Conservation (phyloP, 2,888 invertebrate genomes). For the Ophion ventricosus region DNA sequence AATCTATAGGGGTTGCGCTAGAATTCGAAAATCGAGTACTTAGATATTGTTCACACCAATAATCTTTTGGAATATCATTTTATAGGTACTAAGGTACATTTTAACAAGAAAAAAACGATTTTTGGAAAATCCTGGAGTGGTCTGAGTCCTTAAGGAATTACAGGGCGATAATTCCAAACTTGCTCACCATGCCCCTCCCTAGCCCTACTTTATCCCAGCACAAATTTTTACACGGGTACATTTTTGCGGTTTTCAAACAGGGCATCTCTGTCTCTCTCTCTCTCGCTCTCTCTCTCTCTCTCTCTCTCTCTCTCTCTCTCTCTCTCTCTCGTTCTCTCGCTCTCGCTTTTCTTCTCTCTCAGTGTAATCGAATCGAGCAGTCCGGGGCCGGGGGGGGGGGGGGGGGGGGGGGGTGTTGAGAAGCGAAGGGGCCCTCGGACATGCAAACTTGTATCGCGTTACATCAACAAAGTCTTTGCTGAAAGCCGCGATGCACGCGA, state of each 20-base stretch:
- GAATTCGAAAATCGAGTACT: no score
- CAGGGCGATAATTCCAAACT: no score
- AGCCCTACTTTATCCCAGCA: no score
- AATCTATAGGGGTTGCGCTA: no score
- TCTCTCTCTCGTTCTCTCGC: neutral
- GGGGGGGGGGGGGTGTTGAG: neutral
- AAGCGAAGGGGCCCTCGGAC: neutral
- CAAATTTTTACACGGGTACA: no score
- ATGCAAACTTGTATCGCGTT: slow-evolving; percentile 29
- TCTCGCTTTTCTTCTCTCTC: slow-evolving; percentile 31
- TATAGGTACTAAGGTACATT: no score
- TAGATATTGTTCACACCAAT: no score
- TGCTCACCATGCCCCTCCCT: no score
- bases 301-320: slow-evolving; percentile 11
- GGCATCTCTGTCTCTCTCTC: neutral
- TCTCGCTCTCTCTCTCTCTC: slow-evolving; percentile 5
- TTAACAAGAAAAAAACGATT: no score
- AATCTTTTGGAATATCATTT: no score
- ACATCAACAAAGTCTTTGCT: slow-evolving; percentile 31
- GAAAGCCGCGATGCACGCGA: slow-evolving; percentile 50
- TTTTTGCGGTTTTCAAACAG: slow-evolving; percentile 23
- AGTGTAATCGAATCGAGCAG: slow-evolving; percentile 40
- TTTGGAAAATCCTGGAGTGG: no score
- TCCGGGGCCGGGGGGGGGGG: neutral
- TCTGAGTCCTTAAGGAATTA: no score